Evolutionary conservation across 2,888 invertebrate genomes (phyloP).

Genomic region (Lepidocyrtoides sp.): DNA sequence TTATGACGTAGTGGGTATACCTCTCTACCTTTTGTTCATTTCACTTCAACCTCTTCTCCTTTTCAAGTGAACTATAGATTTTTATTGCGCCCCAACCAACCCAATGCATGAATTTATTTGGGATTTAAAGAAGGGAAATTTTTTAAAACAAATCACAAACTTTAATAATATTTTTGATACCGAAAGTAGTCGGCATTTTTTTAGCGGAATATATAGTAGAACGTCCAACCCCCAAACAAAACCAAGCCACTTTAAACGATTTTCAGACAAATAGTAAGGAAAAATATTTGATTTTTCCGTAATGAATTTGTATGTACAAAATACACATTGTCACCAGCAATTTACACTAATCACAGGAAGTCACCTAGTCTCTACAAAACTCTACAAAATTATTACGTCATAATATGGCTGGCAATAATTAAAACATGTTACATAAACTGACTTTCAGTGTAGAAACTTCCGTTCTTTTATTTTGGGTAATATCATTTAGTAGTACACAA

Average conservation of each 20-base stretch:
- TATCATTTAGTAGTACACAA: not conserved
- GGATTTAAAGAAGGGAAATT: too few relatives aligned
- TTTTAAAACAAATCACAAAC: too few relatives aligned
- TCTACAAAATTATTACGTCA: not conserved
- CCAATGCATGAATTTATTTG: not conserved
- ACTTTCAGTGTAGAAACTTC: not conserved
- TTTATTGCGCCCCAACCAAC: not conserved
- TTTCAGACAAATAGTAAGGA: too few relatives aligned
- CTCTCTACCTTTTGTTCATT: not conserved
- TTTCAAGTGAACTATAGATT: not conserved
- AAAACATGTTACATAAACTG: not conserved
- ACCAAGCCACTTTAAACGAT: too few relatives aligned
- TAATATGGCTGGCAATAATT: not conserved
- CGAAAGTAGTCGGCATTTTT: too few relatives aligned
- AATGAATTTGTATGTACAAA: not conserved
- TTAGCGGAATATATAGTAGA: too few relatives aligned
- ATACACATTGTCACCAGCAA: not conserved
- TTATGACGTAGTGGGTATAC: conserved; percentile 33
- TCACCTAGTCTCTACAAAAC: not conserved
- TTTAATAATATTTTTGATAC: too few relatives aligned
- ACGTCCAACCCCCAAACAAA: too few relatives aligned
- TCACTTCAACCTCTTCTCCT: not conserved
- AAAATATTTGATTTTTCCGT: not conserved
- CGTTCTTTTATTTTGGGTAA: not conserved
- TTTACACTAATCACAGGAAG: not conserved